phyloP scores from a whole-genome alignment of 1,140 invertebrate species.

The Drosophila truncata region DNA sequence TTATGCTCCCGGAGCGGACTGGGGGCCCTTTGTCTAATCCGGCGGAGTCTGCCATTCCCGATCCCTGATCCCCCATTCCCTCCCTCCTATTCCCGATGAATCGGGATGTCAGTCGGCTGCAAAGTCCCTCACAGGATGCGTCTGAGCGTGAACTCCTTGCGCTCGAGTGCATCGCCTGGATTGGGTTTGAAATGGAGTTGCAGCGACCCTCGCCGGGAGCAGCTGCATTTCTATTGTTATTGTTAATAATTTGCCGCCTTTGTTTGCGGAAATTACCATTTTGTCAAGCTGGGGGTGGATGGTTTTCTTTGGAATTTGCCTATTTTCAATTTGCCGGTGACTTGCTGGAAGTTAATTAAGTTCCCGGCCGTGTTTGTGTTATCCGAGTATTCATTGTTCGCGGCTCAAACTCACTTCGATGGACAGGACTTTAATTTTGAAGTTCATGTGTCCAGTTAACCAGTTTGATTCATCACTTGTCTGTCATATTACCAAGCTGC shows the following conservation, averaged over 20 bases:
- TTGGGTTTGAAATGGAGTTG: conserved; percentile 52
- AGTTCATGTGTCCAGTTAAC: neutral
- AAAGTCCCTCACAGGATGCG: conserved; percentile 72
- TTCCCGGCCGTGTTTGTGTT: conserved; percentile 4
- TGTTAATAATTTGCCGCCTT: conserved; percentile 77
- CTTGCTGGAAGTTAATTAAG: conserved; percentile 33
- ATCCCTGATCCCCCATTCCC: conserved; percentile 5
- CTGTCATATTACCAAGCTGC: neutral
- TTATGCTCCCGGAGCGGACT: conserved; percentile 42
- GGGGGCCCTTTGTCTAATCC: conserved; percentile 24
- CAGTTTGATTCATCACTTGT: neutral
- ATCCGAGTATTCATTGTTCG: conserved; percentile 10
- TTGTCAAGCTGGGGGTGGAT: conserved; percentile 18
- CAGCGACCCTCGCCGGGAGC: conserved; percentile 39
- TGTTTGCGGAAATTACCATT: conserved; percentile 56
- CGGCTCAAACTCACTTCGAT: neutral
- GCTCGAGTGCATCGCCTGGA: conserved; percentile 58
- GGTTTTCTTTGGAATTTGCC: conserved; percentile 6
- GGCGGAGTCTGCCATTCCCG: neutral
- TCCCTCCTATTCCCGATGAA: conserved; percentile 25
- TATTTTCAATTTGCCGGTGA: conserved; percentile 27
- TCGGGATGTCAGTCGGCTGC: conserved; percentile 44
- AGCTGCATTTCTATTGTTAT: conserved; percentile 69
- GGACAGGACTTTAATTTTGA: neutral
- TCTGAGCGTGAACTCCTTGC: conserved; percentile 71